Base-by-base conservation (phyloP, 2,113 vertebrate genomes). In the Rostratula benghalensis region DNA sequence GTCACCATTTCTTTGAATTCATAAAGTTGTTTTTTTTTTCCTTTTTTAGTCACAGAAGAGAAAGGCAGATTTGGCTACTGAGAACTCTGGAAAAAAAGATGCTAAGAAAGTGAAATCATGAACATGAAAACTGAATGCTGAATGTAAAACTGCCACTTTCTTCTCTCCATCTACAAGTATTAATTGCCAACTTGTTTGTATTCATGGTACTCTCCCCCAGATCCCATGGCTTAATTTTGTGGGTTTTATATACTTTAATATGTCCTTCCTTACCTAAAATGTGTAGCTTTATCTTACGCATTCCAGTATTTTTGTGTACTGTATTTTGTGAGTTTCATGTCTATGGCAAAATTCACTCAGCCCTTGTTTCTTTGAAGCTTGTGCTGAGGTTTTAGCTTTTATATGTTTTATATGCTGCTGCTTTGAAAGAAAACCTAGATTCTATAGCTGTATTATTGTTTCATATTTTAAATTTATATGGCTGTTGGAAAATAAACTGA, bases 31-130 rank as follows among this genome's bases (percentile, higher is more conserved):
- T 63, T 97, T 86, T 97, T 86, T 96, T 25, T 35, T 20, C 8
- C 54, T 73, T 90, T 97, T 97, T 89, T 95, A 99, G 98, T 98
- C 98, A 90, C 98, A 98, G 87, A 99, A 99, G 97, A 98, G 99
- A 94, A 99, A 99, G 98, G 98, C 98, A 83, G 98, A 99, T 89
- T 81, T 97, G 94, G 92, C 97, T 57, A 25, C 98, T 91, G 99
- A 99, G 88, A 97, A 93, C 82, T 97, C 98, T 93, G 98, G 97
- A 70, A 98, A 98, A 96, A 99, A 99, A 87, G 98, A 99, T 96
- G 97, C 97, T 76, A 99, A 99, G 96, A 99, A 98, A 97, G 97
- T 98, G 83, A 98, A 98, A 97, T 97, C 98, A 2, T 99, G 97
- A 99, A 95, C 83, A 51, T 73, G 94, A 93, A 94, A 97, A 92